Evolutionary conservation across 1,140 invertebrate species (phyloP), one percentile per base, ranked within the genome.

Genomic region (Mylabris phalerata): DNA sequence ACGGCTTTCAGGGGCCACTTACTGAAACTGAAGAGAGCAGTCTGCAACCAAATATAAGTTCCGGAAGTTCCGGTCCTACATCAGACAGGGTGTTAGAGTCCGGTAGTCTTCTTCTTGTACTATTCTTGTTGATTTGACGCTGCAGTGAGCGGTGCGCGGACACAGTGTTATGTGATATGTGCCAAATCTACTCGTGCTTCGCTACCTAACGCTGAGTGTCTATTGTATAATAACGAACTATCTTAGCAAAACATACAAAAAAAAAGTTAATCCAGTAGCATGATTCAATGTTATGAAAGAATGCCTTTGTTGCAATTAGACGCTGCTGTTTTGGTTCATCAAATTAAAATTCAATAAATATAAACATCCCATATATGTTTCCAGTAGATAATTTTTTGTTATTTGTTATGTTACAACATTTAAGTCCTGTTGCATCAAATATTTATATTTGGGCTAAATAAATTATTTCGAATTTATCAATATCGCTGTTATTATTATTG

Each of bases 181-280:
- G 72, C 72, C 72, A 73, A 73, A 72, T 67, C 64, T 71, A 69
- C 59, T 66, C 65, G 68, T 72, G 72, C 72, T 73, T 73, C 64
- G 71, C 71, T 68, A 67, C 55, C 59, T 62, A 65, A 64, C 60
- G 68, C 64, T 69, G 60, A 59, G 62, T 68, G 62, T 67, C 66
- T 54, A 52, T 38, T 63, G 62, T 68, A 66, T 64, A 48, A 65
- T 62, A 55, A 43, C 11, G 49, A 57, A 56, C 54, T 57, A 32
- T 48, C 54, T 45, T 61, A 61, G 49, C 48, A 44, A 11, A 25
- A 38, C 42, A 25, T 11, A 55, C 13, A 40, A 42, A 9, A 42
- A 42, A 55, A 55, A 55, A 47, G 52, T 55, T 54, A 54, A 54
- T 32, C 9, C 47, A 55, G 52, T 55, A 55, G 52, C 52, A 47